Evolutionary conservation across 2,113 vertebrate species (phyloP), one percentile per base, ranked within the genome.

Genomic region (Megaceryle torquata): DNA sequence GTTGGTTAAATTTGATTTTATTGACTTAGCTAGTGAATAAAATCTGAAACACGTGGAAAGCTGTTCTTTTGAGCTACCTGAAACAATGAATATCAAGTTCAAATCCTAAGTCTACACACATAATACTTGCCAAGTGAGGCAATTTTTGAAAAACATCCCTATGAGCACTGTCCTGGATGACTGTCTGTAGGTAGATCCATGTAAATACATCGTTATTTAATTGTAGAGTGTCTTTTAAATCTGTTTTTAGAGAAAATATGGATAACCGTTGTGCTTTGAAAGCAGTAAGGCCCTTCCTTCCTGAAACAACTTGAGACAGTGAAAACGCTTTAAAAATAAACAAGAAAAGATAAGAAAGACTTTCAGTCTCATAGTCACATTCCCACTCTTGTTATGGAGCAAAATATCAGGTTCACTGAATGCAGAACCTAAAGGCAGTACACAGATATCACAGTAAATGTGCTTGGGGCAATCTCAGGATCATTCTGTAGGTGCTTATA

Each of bases 1-100:
- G 61, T 76, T 71, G 46, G 33, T 70, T 95, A 96, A 94, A 97
- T 84, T 92, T 64, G 51, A 94, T 95, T 93, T 85, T n/a, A 95
- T 97, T 53, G 94, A 92, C 44, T 96, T 95, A 89, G 7, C 18
- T 91, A 80, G 54, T 71, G 41, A 69, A 78, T 88, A 46, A 94
- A 82, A 84, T 68, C n/a, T 74, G 84, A 43, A 85, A 85, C 56
- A 64, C 80, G n/a, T 13, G 70, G 24, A 74, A 93, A 93, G 37
- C 15, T 48, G 15, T 77, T 24, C 25, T 70, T 75, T 54, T 41
- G 53, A 70, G 13, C 35, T 88, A 82, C 35, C 39, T 67, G 68
- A 82, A 59, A 59, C 26, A 59, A 82, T 22, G 48, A 48, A 39
- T 53, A 43, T 59, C 15, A 35, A 54, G 10, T 91, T 54, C 50